Percentiles rank a stretch among this genome's conserved stretches.
These are phyloP conservation scores for Seira sanloemensis DNA, from an alignment of 2,888 invertebrate species.

Conservation along the genomic window DNA sequence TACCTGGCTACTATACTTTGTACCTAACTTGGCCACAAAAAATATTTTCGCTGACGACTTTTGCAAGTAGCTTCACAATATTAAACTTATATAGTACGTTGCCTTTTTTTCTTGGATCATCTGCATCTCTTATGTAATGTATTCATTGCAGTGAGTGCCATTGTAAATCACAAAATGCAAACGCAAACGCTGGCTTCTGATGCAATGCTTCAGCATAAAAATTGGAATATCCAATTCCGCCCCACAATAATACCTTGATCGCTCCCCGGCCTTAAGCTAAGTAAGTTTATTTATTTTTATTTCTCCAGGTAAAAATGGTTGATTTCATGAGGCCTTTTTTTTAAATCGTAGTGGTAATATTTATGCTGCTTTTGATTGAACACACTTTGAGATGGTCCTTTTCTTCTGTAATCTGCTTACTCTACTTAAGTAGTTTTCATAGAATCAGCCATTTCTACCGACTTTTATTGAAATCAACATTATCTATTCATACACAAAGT, in stretches of 20 bases:
- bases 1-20: too few species aligned
- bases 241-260: slow-evolving; percentile 57
- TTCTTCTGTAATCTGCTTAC: neutral
- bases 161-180: slow-evolving; percentile 64
- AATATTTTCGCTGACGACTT: too few species aligned
- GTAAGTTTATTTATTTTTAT: slow-evolving; percentile 60
- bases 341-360: too few species aligned
- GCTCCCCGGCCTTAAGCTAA: slow-evolving; percentile 59
- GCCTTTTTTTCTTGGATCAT: slow-evolving; percentile 64
- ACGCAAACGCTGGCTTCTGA: slow-evolving; percentile 62
- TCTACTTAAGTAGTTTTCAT: neutral
- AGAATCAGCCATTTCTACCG: neutral
- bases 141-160: slow-evolving; percentile 64
- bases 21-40: too few species aligned
- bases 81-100: slow-evolving; percentile 45
- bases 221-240: slow-evolving; percentile 59
- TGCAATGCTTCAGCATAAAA: slow-evolving; percentile 65
- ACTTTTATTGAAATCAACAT: neutral
- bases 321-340: too few species aligned
- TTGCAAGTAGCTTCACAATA: too few species aligned
- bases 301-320: slow-evolving; percentile 54
- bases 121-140: slow-evolving; percentile 58
- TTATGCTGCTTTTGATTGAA: neutral
- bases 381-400: neutral
- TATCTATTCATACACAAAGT: neutral